These are phyloP conservation scores for Dysdera silvatica DNA, from an alignment of 1,140 invertebrate species.

Conservation along the genomic window DNA sequence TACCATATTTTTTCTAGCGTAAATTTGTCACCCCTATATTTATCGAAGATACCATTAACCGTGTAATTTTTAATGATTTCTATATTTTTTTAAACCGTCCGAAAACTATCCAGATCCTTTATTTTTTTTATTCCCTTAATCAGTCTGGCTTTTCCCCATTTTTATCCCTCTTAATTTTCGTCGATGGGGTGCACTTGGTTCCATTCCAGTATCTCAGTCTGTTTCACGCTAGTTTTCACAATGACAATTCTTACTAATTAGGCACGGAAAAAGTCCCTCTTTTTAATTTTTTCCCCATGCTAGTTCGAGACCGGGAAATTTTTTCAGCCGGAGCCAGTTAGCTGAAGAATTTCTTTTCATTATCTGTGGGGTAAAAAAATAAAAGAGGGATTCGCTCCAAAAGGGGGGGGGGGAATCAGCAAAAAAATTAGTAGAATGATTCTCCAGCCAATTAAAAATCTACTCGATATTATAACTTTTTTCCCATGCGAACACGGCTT, in stretches of 20 bases:
- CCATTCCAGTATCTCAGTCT: conserved; percentile 25
- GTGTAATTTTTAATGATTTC: conserved; percentile 29
- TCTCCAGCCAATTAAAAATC: conserved; percentile 30
- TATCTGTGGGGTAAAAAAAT: conserved; percentile 2
- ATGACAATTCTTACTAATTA: conserved; percentile 30
- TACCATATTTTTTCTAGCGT: not conserved
- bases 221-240: conserved; percentile 28
- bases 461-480: conserved; percentile 25
- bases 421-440: conserved; percentile 29
- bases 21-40: conserved; percentile 3
- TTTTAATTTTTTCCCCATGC: no score
- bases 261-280: conserved; percentile 8
- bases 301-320: not conserved
- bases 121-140: no score
- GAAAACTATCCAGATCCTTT: no score
- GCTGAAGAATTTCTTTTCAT: no score
- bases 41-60: conserved; percentile 21
- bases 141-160: no score
- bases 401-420: conserved; percentile 5
- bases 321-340: no score
- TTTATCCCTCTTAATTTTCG: no score
- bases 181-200: no score
- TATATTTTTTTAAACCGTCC: not conserved
- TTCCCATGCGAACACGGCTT: no score
- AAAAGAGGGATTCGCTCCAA: not conserved